Evolutionary conservation across 2,888 invertebrate species (phyloP), one percentile per base, ranked within the genome.

Genomic region (Tenthredo livida): DNA sequence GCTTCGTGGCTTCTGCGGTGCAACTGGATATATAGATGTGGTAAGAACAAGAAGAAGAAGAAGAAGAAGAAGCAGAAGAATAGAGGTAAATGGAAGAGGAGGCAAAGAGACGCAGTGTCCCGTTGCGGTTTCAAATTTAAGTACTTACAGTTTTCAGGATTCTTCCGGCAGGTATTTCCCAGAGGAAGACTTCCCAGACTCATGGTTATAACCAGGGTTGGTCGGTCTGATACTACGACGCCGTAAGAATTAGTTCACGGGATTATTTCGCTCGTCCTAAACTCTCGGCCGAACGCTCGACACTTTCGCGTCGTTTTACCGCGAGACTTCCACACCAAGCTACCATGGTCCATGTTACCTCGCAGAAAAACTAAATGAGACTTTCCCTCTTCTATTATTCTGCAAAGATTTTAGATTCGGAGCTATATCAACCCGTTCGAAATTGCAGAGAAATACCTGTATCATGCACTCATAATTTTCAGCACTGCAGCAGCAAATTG

Each of bases 51-150:
- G 82, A 65, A 82, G 78, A 50, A 80, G 58, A 83, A 73, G 50
- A 70, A 29, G 1, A 29, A 29, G 29, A 29, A 29, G 29, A 70
- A 33, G 33, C 25, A 47, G 7, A 6, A 37, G 37, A 37, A 37
- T 7, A 37, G 37, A 37, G 7, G 37, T 37, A 37, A 37, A 37
- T 37, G 83, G 43, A 85, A 21, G 73, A 75, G 61, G 85, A 65
- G 84, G 58, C 61, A 82, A n/a, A 47, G 70, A 58, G 84, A 70
- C 43, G 50, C 77, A 70, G 83, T 83, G 83, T 83, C 83, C 83
- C 83, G 67, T 70, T 83, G 83, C 83, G 83, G 83, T 83, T 83
- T 70, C 83, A 83, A 83, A 83, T 83, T 83, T 70, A 70, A 83
- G 83, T 83, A 70, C 67, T 83, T 83, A 83, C 83, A 83, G 83